Evolutionary conservation across 2,888 invertebrate genomes (phyloP), one percentile per base, ranked within the genome.

Genomic region (Auanema sp.): DNA sequence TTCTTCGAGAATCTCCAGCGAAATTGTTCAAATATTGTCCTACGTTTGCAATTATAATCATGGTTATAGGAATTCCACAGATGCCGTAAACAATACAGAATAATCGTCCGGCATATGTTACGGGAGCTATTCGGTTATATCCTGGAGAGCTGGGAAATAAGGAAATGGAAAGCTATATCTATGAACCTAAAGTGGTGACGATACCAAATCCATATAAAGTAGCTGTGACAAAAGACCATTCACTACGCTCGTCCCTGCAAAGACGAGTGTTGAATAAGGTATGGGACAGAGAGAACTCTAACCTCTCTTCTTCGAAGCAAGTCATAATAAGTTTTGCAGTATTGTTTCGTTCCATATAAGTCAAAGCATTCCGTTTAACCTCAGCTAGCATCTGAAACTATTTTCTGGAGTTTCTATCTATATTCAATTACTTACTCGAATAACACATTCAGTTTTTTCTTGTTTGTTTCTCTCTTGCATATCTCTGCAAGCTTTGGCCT

Each of bases 21-120:
- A 82, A 82, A 50, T 77, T 78, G 49, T 80, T 80, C 21, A 82
- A 58, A 63, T 80, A 83, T 58, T 82, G 82, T 23, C 82, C 82
- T 33, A 82, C 77, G 58, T 81, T 83, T 16, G 82, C 82, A 59
- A 82, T 83, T 52, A 82, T 81, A 47, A 82, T 83, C 82, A 82
- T 83, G 3, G 82, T 81, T 24, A 82, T 63, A 16, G 80, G 81
- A 50, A 81, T 81, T n/a, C 78, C 80, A 55, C 78, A 79, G 18
- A 80, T 74, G 8, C 81, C 81, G 54, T 83, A 81, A 41, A 78
- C 65, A 21, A 81, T 79, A 51, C 81, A 81, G 64, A 81, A 79
- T 58, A 81, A 69, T 42, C 81, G 70, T 40, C 81, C 81, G 23
- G 75, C 71, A 44, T 74, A 67, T 0, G 81, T 83, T 64, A 81